Percentiles rank a stretch among this genome's conserved stretches.
Conservation (phyloP, 2,888 invertebrate species). For the Limulus polyphemus region DNA sequence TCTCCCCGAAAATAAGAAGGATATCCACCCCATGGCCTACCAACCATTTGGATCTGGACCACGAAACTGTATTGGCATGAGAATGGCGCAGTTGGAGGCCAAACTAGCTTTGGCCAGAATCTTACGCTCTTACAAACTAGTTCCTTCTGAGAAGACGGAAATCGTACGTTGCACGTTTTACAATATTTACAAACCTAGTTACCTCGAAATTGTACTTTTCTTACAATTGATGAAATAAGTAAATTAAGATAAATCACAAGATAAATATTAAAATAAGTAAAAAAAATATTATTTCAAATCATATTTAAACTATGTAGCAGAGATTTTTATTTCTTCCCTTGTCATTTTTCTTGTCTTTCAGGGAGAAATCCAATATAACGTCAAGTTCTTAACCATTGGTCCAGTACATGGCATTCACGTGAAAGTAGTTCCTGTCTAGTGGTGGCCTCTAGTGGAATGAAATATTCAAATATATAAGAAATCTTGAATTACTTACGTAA, state of each 20-base stretch:
- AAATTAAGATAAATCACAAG: too few relatives aligned
- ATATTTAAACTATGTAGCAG: too few relatives aligned
- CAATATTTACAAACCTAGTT: too few relatives aligned
- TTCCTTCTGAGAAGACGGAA: constrained; percentile 15
- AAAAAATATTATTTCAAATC: too few relatives aligned
- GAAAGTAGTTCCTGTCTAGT: not conserved
- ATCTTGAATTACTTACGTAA: too few relatives aligned
- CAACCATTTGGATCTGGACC: constrained; percentile 24
- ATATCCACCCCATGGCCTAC: constrained; percentile 17
- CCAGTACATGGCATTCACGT: not conserved
- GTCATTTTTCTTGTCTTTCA: not conserved
- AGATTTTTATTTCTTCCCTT: not conserved
- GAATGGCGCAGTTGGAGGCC: constrained; percentile 24
- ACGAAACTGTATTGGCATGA: constrained; percentile 24
- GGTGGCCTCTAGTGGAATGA: too few relatives aligned
- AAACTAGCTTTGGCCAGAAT: constrained; percentile 18
- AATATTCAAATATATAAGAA: too few relatives aligned
- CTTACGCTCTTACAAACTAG: constrained; percentile 14
- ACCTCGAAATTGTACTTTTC: too few relatives aligned
- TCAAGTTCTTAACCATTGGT: not conserved
- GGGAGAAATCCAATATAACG: not conserved
- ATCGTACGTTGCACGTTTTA: constrained; percentile 5
- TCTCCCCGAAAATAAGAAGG: constrained; percentile 19
- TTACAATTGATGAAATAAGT: too few relatives aligned
- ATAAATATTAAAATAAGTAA: too few relatives aligned